Percentiles rank a stretch among this genome's conserved stretches.
These are phyloP conservation scores for Galerucella pusilla DNA, from an alignment of 2,888 invertebrate species.

Conservation along the genomic window DNA sequence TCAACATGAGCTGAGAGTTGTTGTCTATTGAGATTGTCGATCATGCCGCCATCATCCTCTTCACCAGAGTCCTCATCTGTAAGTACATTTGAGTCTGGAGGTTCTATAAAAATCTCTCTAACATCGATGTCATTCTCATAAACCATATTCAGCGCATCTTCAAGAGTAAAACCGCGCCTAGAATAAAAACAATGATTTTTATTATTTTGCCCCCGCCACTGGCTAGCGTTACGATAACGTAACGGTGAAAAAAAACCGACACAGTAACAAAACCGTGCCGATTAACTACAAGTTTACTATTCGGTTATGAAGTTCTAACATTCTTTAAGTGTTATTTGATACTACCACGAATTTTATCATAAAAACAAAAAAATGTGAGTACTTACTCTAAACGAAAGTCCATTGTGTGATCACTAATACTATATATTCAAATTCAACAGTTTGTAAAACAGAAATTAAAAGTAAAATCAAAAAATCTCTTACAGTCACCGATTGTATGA, in stretches of 20 bases:
- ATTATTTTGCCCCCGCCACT: constrained; percentile 16
- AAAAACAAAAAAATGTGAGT: constrained; percentile 1
- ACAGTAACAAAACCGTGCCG: background rate
- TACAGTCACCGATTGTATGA: too few relatives aligned
- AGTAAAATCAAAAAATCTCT: too few relatives aligned
- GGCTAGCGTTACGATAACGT: background rate
- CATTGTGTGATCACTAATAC: background rate
- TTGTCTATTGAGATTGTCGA: constrained; percentile 35
- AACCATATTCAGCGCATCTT: constrained; percentile 10
- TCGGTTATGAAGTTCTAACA: constrained; percentile 6
- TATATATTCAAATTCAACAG: too few relatives aligned
- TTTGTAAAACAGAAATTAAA: too few relatives aligned
- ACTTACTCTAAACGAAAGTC: background rate
- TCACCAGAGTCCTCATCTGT: constrained; percentile 12
- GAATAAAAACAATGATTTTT: constrained; percentile 1
- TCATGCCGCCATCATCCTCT: constrained; percentile 35
- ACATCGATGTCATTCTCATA: constrained; percentile 11
- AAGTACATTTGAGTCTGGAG: constrained; percentile 9
- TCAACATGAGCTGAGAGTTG: constrained; percentile 33
- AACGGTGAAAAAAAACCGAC: constrained; percentile 2
- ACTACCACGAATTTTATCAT: background rate
- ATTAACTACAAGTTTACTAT: constrained; percentile 13
- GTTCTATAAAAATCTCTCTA: constrained; percentile 19
- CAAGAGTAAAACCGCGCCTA: background rate
- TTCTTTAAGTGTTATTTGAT: constrained; percentile 12